phyloP scores from a whole-genome alignment of 2,797 vertebrate species.

The Triplophysa yarkandensis region DNA sequence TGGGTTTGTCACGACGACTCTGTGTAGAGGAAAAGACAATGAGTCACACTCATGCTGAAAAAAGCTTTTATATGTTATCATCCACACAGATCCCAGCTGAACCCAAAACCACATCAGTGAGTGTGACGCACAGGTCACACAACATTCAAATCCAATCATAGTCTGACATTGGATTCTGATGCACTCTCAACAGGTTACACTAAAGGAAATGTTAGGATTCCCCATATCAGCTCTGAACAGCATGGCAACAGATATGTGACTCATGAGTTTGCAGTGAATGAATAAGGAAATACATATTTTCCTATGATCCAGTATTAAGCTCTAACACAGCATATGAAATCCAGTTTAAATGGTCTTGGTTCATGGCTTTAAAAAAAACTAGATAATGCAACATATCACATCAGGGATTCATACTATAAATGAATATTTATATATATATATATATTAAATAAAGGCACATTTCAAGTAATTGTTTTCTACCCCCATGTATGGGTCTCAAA shows the following conservation, averaged over 20 bases:
- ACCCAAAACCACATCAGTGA: neutral
- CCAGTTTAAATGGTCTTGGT: too few species aligned
- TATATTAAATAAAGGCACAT: too few species aligned
- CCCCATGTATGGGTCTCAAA: too few species aligned
- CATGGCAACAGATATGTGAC: neutral
- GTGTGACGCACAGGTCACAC: neutral
- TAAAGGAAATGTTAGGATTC: neutral
- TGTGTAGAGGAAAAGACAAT: neutral
- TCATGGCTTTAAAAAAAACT: too few species aligned
- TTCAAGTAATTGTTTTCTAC: too few species aligned
- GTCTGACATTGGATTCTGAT: neutral
- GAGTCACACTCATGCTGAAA: neutral
- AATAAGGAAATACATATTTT: neutral
- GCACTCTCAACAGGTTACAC: neutral
- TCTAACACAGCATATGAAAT: neutral
- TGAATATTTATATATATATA: too few species aligned
- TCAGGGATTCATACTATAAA: too few species aligned
- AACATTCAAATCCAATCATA: constrained; percentile 17
- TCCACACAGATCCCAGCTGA: neutral
- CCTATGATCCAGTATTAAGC: neutral
- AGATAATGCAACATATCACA: neutral
- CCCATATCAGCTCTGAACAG: neutral
- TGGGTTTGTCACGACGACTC: neutral
- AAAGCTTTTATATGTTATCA: neutral
- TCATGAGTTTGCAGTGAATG: neutral